Evolutionary conservation across 2,888 invertebrate genomes (phyloP), one percentile per base, ranked within the genome.

Genomic region (Tolmerus cingulatus): DNA sequence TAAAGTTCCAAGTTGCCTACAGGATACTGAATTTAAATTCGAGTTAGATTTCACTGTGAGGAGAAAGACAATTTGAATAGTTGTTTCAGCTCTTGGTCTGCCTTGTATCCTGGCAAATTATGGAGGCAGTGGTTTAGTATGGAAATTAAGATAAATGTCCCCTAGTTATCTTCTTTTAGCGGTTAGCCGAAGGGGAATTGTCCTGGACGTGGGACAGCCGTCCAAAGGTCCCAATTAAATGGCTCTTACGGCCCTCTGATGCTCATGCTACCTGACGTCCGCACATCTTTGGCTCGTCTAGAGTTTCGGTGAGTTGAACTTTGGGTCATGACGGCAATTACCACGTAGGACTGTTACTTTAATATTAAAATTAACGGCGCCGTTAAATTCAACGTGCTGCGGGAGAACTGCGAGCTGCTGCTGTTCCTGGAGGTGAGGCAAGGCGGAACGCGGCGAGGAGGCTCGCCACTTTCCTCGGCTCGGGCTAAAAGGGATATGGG

Each of bases 351-450:
- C 12, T 40, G 85, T 87, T 87, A 85, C 86, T 88, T 87, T 87
- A 88, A 87, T 88, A 88, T 88, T 88, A 88, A 88, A 88, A 87
- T 87, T 88, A 88, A 88, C 87, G 88, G 86, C 55, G 87, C 87
- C 87, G 87, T 87, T 87, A 87, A 85, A 87, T 78, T 87, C 78
- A 81, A 88, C 86, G 87, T 86, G 85, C 76, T 37, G 19, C 34
- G 34, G 34, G 34, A 5, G 34, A 34, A 34, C 34, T 34, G 34
- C 23, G n/a, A 77, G 76, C 9, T 12, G 16, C 37, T 30, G 46
- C 46, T 19, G n/a, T 14, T 9, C n/a, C n/a, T n/a, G 5, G 19
- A 86, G 55, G 8, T 5, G 27, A n/a, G 14, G 5, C 46, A 12
- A 85, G 79, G 46, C n/a, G n/a, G n/a, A n/a, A n/a, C n/a, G n/a